Evolutionary conservation across 2,888 invertebrate species (phyloP).

Genomic region (Caenorhabditis sinica): DNA sequence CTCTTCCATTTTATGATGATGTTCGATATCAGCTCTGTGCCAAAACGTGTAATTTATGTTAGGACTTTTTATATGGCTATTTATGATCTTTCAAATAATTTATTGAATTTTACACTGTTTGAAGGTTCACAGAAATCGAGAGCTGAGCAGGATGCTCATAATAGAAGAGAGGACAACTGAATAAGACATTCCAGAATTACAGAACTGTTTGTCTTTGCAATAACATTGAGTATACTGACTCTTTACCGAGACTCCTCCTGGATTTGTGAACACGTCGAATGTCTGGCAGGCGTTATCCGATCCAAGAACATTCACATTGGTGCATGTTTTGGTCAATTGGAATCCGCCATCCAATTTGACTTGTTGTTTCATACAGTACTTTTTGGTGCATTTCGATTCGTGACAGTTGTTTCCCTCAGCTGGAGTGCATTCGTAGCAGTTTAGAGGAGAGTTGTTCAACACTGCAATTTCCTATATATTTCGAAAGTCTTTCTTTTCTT

Average conservation of each 20-base stretch:
- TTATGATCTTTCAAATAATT: conserved; percentile 24
- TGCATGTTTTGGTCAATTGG: conserved; percentile 69
- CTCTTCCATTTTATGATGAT: conserved; percentile 58
- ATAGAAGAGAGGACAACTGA: conserved; percentile 15
- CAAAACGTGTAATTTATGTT: conserved; percentile 69
- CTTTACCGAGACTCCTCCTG: conserved; percentile 67
- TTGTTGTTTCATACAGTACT: conserved; percentile 72
- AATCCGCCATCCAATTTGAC: conserved; percentile 65
- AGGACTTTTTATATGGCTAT: conserved; percentile 16
- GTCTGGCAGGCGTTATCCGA: conserved; percentile 68
- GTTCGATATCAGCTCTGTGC: conserved; percentile 61
- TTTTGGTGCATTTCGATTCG: conserved; percentile 71
- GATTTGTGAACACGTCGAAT: conserved; percentile 67
- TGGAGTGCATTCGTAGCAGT: conserved; percentile 73
- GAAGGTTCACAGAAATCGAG: conserved; percentile 1
- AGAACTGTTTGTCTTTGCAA: conserved; percentile 73
- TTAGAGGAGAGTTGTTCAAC: conserved; percentile 62
- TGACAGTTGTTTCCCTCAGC: conserved; percentile 69
- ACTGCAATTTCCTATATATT: conserved; percentile 65
- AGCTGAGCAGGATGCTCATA: conserved; percentile 2
- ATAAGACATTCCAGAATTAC: conserved; percentile 54
- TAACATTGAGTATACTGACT: conserved; percentile 67
- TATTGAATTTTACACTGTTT: conserved; percentile 11
- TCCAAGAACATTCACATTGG: conserved; percentile 71
- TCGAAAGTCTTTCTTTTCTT: neutral